Evolutionary conservation across 2,888 invertebrate genomes (phyloP).

Genomic region (Catocala sponsa): DNA sequence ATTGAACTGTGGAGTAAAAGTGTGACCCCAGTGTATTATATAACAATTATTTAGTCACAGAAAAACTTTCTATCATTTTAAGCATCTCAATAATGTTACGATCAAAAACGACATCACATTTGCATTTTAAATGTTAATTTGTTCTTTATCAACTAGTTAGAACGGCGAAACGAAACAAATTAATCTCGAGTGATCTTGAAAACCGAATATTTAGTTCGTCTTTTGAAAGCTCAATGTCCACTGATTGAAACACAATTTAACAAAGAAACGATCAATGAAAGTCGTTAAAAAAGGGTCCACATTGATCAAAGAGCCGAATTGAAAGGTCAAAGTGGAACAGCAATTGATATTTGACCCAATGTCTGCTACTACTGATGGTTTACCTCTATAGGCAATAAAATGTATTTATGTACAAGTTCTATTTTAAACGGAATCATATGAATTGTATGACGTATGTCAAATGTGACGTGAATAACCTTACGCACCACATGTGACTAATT

Average conservation of each 20-base stretch:
- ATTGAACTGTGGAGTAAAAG: constrained; percentile 67
- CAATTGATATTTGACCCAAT: constrained; percentile 61
- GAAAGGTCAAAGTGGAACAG: constrained; percentile 58
- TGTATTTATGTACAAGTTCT: constrained; percentile 13
- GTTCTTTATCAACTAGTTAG: constrained; percentile 19
- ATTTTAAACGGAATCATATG: constrained; percentile 26
- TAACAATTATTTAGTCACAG: constrained; percentile 56
- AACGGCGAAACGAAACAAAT: constrained; percentile 28
- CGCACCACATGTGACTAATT: constrained; percentile 56
- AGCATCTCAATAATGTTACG: constrained; percentile 40
- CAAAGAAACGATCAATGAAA: constrained; percentile 55
- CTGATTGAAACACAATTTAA: constrained; percentile 57
- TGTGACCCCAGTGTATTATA: constrained; percentile 63
- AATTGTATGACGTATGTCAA: constrained; percentile 19
- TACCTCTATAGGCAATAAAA: constrained; percentile 18
- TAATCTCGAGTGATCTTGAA: constrained; percentile 28
- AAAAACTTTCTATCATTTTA: constrained; percentile 67
- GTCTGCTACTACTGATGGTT: constrained; percentile 25
- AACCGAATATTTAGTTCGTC: constrained; percentile 21
- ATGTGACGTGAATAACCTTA: constrained; percentile 30
- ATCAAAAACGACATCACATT: constrained; percentile 49
- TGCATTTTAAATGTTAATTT: constrained; percentile 28
- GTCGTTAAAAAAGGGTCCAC: constrained; percentile 55
- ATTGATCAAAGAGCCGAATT: constrained; percentile 50
- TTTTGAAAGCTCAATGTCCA: constrained; percentile 17